A percentile compares a stretch with the other conserved stretches of the same genome.
phyloP scores from a whole-genome alignment of 2,888 invertebrate genomes.

The Pachliopta kotzebuea region DNA sequence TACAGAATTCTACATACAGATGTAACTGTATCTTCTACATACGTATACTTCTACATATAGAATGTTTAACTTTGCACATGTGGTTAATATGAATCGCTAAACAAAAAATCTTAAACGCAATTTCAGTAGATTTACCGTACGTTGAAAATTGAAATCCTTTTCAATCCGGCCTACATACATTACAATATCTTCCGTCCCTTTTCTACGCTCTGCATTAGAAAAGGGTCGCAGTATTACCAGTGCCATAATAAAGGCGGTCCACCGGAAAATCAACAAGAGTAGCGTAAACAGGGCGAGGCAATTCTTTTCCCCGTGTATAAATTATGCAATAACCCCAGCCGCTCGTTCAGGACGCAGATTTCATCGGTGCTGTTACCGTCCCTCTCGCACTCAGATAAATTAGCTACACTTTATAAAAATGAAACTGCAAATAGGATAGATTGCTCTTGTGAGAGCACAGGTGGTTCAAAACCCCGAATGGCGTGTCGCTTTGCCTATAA shows the following conservation, averaged over 20 bases:
- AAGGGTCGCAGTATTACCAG: constrained; percentile 39
- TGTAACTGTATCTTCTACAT: no score
- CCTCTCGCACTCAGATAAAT: constrained; percentile 40
- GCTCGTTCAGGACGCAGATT: constrained; percentile 58
- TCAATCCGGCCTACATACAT: constrained; percentile 48
- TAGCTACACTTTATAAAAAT: constrained; percentile 28
- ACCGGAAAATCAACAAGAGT: constrained; percentile 61
- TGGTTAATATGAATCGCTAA: neutral
- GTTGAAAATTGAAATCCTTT: constrained; percentile 49
- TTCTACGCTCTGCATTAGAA: constrained; percentile 37
- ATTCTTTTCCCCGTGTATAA: constrained; percentile 59
- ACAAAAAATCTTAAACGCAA: constrained; percentile 2
- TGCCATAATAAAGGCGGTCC: constrained; percentile 48
- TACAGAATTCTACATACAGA: no score
- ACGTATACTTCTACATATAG: no score
- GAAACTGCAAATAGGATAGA: constrained; percentile 19
- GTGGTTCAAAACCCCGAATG: constrained; percentile 6
- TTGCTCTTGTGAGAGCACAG: constrained; percentile 13
- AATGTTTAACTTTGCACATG: neutral
- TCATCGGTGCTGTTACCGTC: constrained; percentile 48
- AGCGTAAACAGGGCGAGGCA: constrained; percentile 53
- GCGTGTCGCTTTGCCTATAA: neutral
- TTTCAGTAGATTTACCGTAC: constrained; percentile 24
- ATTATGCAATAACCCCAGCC: constrained; percentile 60
- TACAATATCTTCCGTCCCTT: constrained; percentile 41